Evolutionary conservation across 2,113 vertebrate species (phyloP).

Genomic region (Oostethus manadensis): DNA sequence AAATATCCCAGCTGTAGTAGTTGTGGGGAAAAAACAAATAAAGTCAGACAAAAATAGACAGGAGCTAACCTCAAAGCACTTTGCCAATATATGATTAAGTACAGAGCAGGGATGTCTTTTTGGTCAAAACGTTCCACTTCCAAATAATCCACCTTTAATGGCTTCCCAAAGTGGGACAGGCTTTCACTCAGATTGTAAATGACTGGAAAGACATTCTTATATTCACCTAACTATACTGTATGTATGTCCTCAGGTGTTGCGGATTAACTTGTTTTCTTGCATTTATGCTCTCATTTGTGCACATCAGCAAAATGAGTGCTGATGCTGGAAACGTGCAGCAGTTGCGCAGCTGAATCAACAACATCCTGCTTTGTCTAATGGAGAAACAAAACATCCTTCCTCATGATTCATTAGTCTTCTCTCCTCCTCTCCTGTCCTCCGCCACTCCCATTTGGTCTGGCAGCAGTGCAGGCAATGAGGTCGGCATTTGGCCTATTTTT

Average conservation of each 20-base stretch:
- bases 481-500: slow-evolving; percentile 68
- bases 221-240: too few relatives aligned
- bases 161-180: slow-evolving; percentile 22
- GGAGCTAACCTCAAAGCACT: slow-evolving; percentile 26
- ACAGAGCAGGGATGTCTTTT: too few relatives aligned
- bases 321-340: neutral
- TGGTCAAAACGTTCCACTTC: slow-evolving; percentile 23
- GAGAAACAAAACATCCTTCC: neutral
- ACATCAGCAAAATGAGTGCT: neutral
- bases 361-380: slow-evolving; percentile 9
- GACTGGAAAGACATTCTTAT: slow-evolving; percentile 6
- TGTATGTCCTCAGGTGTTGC: too few relatives aligned
- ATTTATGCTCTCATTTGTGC: neutral
- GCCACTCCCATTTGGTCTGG: slow-evolving; percentile 43
- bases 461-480: slow-evolving; percentile 60
- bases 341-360: slow-evolving; percentile 19
- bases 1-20: slow-evolving; percentile 35
- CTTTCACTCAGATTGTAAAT: neutral
- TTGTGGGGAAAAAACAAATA: slow-evolving; percentile 21
- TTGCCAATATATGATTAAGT: slow-evolving; percentile 31
- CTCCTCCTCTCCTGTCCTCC: slow-evolving; percentile 9
- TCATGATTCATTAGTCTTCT: slow-evolving; percentile 20
- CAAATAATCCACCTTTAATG: slow-evolving; percentile 43
- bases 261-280: neutral
- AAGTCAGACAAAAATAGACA: slow-evolving; percentile 35